Evolutionary conservation across 2,888 invertebrate genomes (phyloP).

Genomic region (Cordylochernes scorpioides): DNA sequence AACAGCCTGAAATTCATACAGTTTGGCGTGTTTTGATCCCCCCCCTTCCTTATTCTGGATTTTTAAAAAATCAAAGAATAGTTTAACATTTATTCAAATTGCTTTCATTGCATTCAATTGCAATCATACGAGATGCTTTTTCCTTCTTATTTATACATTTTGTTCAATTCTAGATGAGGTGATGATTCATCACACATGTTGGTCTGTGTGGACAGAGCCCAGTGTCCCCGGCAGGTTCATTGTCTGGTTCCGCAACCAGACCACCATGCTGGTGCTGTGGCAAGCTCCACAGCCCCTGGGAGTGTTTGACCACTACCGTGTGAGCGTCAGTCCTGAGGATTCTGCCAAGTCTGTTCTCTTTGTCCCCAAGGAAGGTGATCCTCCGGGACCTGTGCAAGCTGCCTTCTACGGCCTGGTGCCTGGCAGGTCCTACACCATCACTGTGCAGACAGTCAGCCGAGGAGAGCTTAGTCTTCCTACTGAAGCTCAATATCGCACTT

Average conservation of each 20-base stretch:
- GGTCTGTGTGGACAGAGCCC: constrained; percentile 36
- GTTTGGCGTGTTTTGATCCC: too few species aligned
- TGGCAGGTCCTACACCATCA: constrained; percentile 68
- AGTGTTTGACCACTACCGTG: constrained; percentile 20
- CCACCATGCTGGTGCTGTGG: constrained; percentile 72
- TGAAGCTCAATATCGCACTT: constrained; percentile 66
- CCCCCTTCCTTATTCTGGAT: too few species aligned
- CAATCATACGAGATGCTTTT: not conserved
- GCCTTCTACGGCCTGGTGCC: constrained; percentile 77
- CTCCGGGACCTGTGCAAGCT: constrained; percentile 78
- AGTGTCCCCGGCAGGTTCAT: constrained; percentile 86
- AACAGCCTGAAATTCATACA: too few species aligned
- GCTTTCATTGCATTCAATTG: too few species aligned
- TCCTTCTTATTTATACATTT: not conserved
- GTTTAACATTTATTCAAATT: too few species aligned
- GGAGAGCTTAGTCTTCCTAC: constrained; percentile 72
- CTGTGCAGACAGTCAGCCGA: constrained; percentile 75
- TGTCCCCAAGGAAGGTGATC: constrained; percentile 77
- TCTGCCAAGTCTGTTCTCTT: constrained; percentile 65
- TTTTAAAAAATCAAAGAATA: too few species aligned
- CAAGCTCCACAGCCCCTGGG: constrained; percentile 84
- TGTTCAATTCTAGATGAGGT: not conserved
- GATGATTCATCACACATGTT: constrained; percentile 1
- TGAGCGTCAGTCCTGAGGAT: constrained; percentile 50
- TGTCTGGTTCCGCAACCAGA: constrained; percentile 86